phyloP scores from a whole-genome alignment of 2,113 vertebrate species.

The Chaenogobius annularis region DNA sequence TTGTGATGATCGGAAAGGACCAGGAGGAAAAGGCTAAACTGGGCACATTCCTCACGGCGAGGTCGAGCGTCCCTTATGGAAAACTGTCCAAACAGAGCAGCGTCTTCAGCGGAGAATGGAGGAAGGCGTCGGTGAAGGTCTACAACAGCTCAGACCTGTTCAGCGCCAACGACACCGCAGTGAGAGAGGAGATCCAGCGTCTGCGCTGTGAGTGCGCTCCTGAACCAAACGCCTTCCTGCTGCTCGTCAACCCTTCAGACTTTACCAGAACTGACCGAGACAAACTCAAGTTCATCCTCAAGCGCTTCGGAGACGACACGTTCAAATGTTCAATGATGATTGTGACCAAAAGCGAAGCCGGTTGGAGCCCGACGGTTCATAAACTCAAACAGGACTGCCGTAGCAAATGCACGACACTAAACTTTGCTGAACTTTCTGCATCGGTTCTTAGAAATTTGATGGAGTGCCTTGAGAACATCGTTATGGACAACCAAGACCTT shows the following conservation, averaged over 20 bases:
- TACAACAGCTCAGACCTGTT: constrained; percentile 1
- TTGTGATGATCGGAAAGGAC: not conserved
- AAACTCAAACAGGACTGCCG: not conserved
- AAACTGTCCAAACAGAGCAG: constrained; percentile 6
- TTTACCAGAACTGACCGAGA: not conserved
- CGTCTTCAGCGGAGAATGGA: constrained; percentile 4
- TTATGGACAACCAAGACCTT: not conserved
- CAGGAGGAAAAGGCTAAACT: constrained; percentile 8
- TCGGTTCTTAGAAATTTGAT: not conserved
- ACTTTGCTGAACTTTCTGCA: not conserved
- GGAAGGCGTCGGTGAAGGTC: not conserved
- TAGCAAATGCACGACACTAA: not conserved
- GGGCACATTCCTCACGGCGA: not conserved
- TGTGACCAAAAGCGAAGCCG: not conserved
- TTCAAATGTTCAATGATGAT: not conserved
- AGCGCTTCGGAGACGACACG: not conserved
- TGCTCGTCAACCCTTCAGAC: constrained; percentile 1
- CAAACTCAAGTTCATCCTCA: not conserved
- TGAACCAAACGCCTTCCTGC: constrained; percentile 1
- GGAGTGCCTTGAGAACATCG: not conserved
- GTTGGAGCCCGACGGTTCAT: not conserved
- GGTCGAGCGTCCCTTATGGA: not conserved
- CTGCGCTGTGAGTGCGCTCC: not conserved
- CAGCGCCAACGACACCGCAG: not conserved
- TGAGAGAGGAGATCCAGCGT: not conserved